Conservation (phyloP, 2,113 vertebrate genomes). For the Neodon shergylaensis region DNA sequence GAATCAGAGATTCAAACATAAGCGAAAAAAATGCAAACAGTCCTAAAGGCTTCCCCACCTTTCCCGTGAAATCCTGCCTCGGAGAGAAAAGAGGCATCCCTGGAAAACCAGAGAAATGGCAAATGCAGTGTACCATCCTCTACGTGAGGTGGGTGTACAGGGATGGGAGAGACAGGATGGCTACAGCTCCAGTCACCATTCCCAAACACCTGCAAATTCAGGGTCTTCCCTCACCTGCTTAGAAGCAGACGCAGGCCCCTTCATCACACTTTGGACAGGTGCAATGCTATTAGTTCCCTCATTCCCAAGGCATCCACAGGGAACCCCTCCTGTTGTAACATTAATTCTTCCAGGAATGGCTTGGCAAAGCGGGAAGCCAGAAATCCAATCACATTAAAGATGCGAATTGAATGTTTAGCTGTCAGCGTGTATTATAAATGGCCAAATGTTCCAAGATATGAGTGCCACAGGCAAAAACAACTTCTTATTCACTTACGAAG, state of each 20-base stretch:
- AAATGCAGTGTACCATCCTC: neutral
- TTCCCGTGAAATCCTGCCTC: neutral
- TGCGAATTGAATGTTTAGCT: neutral
- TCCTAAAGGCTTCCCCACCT: neutral
- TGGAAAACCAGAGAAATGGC: neutral
- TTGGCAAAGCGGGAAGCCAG: neutral
- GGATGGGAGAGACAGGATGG: too few species aligned
- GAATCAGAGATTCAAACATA: constrained; percentile 14
- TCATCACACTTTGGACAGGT: neutral
- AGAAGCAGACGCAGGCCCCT: too few species aligned
- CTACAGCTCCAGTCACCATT: neutral
- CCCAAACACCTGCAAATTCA: neutral
- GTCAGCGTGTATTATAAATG: too few species aligned
- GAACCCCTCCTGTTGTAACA: neutral
- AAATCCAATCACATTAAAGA: neutral
- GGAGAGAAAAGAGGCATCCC: neutral
- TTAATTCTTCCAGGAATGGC: neutral
- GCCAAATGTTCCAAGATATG: neutral
- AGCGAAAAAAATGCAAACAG: neutral
- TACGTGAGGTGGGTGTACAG: accelerated
- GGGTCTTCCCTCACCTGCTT: neutral
- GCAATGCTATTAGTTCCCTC: neutral
- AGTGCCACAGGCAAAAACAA: neutral
- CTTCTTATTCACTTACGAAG: neutral
- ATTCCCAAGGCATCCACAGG: neutral